A percentile compares a stretch with the other conserved stretches of the same genome.
These are phyloP conservation scores for Xyrauchen texanus DNA, from an alignment of 2,113 vertebrate species.

Conservation along the genomic window DNA sequence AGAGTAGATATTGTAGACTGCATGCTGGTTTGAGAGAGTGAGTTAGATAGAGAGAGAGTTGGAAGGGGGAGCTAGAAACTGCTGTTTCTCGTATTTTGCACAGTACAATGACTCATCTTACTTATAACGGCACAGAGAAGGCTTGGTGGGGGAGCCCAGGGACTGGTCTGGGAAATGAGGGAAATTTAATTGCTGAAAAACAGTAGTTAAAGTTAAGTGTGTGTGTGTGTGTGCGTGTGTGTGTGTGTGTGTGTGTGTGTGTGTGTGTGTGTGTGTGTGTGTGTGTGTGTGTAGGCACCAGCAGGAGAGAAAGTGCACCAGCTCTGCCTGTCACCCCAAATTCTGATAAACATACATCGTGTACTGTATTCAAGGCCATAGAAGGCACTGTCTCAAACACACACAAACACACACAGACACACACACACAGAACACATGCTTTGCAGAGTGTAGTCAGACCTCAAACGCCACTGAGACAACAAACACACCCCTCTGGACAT, in stretches of 20 bases:
- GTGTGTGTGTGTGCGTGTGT: constrained; percentile 23
- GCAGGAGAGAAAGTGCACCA: constrained; percentile 11
- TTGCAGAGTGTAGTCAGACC: not conserved
- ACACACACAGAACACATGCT: not conserved
- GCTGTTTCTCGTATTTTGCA: constrained; percentile 55
- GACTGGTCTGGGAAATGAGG: not conserved
- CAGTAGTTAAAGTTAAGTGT: constrained; percentile 30
- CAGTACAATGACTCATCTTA: constrained; percentile 69
- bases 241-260: constrained; percentile 4
- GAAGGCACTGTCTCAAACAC: not conserved
- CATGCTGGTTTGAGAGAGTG: constrained; percentile 9
- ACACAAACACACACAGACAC: too few relatives aligned
- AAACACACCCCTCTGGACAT: not conserved
- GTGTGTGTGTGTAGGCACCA: not conserved
- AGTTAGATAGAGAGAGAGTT: too few relatives aligned
- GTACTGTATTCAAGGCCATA: constrained; percentile 35
- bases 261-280: constrained; percentile 7
- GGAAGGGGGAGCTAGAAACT: constrained; percentile 36
- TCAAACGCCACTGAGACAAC: constrained; percentile 4
- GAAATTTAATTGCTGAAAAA: constrained; percentile 10
- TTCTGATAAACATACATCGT: constrained; percentile 52
- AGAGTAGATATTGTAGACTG: too few relatives aligned
- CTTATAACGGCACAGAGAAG: constrained; percentile 49
- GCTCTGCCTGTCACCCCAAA: constrained; percentile 48
- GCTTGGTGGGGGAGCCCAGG: constrained; percentile 16